phyloP scores from a whole-genome alignment of 1,140 invertebrate species.

The Drosophila seguyi region DNA sequence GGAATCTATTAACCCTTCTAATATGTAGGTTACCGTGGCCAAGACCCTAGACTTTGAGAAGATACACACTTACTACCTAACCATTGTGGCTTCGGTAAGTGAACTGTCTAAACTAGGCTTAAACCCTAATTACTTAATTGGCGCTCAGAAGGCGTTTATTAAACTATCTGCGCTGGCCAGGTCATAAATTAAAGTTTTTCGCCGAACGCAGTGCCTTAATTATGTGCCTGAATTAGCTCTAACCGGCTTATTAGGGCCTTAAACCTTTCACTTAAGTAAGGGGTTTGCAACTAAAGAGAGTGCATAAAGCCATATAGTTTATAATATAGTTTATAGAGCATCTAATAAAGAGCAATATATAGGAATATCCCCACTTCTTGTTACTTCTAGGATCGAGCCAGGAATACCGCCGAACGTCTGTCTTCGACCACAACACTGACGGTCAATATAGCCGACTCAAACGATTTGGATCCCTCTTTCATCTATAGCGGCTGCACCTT shows the following conservation, averaged over 20 bases:
- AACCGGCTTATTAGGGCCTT: constrained; percentile 15
- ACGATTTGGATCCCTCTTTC: constrained; percentile 95
- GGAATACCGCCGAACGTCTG: constrained; percentile 90
- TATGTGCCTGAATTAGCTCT: constrained; percentile 15
- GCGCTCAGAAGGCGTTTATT: constrained; percentile 16
- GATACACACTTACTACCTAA: constrained; percentile 95
- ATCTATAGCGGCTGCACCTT: constrained; percentile 93
- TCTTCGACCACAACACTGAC: constrained; percentile 94
- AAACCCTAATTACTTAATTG: constrained; percentile 40
- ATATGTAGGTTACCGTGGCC: constrained; percentile 90
- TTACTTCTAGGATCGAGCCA: constrained; percentile 91
- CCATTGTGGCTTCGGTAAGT: constrained; percentile 95
- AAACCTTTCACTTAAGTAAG: constrained; percentile 24
- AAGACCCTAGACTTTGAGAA: constrained; percentile 95
- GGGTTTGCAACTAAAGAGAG: neutral
- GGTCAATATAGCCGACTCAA: constrained; percentile 94
- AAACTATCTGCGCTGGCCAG: constrained; percentile 3
- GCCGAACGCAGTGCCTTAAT: constrained; percentile 16
- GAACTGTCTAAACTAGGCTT: constrained; percentile 1
- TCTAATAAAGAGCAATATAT: neutral
- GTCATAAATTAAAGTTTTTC: constrained; percentile 15
- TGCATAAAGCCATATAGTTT: constrained; percentile 5
- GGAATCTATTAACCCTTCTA: neutral
- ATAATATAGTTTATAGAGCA: neutral
- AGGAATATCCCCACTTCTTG: neutral